Base-by-base conservation (phyloP, 2,888 invertebrate genomes). In the Phania funesta region DNA sequence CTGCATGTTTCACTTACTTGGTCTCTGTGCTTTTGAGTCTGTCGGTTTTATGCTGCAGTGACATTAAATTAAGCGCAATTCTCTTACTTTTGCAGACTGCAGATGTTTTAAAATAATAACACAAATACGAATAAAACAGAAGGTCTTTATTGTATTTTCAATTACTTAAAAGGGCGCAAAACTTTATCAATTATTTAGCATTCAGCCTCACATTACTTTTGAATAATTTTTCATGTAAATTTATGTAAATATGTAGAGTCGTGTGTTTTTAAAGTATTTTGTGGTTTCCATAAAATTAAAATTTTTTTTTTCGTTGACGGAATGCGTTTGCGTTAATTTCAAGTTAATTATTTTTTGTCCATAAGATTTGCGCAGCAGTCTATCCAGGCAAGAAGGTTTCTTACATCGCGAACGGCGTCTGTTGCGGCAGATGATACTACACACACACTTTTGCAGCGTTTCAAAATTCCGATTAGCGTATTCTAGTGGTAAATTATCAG, bases 11-110 rank as follows among this genome's bases (percentile, higher is more conserved):
- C 44, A 22, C 48, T 35, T 38, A 54, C 6, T 22, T 41, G 41
- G n/a, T 50, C 16, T 65, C 50, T 41, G 38, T 44, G 13, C 20
- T 46, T 58, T 67, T 67, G 20, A 16, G n/a, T 24, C 11, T 62
- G 13, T 41, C 29, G 46, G 4, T 56, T 46, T 2, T 35, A 7
- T 26, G 48, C 22, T 60, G 76, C 76, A 81, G 76, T 76, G 44
- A 38, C 46, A 68, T 48, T 77, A 76, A 81, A 76, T 81, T 81
- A 77, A 64, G 56, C 62, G 62, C 54, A 77, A 76, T 80, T 77
- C 38, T 77, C 67, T 62, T 32, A 56, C 48, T 75, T 80, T 56
- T 73, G 50, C 65, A 71, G 48, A 44, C 41, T 68, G 80, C 54
- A 70, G 75, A 65, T 76, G 75, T 71, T 58, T 50, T 22, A 64